Evolutionary conservation across 2,113 vertebrate genomes (phyloP).

Genomic region (Parotia lawesii): DNA sequence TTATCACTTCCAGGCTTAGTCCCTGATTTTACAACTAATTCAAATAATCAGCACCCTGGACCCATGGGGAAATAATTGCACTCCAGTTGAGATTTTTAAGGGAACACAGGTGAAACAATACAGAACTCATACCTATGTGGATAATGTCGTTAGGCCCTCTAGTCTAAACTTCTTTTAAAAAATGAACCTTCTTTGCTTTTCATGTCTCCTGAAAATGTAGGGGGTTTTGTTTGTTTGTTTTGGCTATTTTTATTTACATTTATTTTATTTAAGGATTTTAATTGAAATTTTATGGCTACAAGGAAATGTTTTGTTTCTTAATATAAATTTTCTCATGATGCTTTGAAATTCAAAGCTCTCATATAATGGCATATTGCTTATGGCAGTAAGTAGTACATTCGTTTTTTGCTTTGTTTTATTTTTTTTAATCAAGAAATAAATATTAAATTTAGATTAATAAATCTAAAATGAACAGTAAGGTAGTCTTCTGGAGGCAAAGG

Average conservation of each 20-base stretch:
- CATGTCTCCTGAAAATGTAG: background rate
- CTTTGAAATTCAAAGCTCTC: background rate
- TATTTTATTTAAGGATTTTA: background rate
- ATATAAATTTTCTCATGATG: background rate
- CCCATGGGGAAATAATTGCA: background rate
- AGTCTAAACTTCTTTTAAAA: background rate
- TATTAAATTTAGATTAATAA: background rate
- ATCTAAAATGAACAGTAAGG: background rate
- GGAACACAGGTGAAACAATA: background rate
- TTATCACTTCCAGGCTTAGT: background rate
- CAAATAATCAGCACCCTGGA: background rate
- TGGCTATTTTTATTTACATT: background rate
- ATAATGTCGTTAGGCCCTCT: background rate
- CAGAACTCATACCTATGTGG: background rate
- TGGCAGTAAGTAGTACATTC: background rate
- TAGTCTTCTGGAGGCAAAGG: background rate
- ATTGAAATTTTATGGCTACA: background rate
- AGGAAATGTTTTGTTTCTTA: background rate
- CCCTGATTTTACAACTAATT: background rate
- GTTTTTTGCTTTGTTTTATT: fast-evolving
- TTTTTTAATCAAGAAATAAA: background rate
- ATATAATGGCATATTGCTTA: background rate
- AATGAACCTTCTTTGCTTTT: background rate
- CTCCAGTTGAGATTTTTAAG: background rate
- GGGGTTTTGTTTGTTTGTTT: background rate